These are phyloP conservation scores for Fragum fragum DNA, from an alignment of 2,888 invertebrate genomes.

Conservation along the genomic window DNA sequence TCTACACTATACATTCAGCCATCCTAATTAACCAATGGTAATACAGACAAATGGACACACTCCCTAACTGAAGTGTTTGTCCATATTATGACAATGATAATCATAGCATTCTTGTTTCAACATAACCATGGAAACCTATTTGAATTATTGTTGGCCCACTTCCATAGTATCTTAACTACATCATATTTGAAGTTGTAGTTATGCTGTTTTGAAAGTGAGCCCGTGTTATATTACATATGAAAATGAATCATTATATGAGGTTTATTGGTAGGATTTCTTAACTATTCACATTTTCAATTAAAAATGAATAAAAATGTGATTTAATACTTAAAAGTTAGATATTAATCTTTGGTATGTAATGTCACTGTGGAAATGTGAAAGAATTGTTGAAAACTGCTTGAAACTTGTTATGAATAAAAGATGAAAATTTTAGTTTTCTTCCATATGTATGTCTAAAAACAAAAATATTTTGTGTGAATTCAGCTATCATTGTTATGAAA, in stretches of 20 bases:
- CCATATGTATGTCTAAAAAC: too few species aligned
- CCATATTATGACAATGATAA: constrained; percentile 33
- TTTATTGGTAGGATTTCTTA: neutral
- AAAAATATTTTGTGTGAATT: too few species aligned
- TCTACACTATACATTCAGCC: constrained; percentile 65
- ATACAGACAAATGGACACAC: constrained; percentile 42
- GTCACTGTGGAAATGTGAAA: too few species aligned
- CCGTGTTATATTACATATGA: neutral
- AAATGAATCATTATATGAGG: neutral
- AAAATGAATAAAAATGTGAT: neutral
- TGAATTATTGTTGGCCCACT: neutral
- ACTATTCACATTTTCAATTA: neutral
- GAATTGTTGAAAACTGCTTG: too few species aligned
- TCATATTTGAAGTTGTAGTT: neutral
- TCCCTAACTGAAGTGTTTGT: constrained; percentile 10
- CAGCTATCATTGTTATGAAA: too few species aligned
- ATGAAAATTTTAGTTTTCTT: too few species aligned
- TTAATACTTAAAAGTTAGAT: neutral
- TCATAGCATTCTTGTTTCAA: neutral
- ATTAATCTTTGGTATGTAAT: constrained; percentile 6
- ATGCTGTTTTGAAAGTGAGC: neutral
- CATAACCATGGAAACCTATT: constrained; percentile 10
- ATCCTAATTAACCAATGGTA: constrained; percentile 39
- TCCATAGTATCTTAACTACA: neutral
- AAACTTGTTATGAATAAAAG: too few species aligned